Percentiles rank a stretch among this genome's conserved stretches.
Evolutionary conservation across 1,140 invertebrate species (phyloP).

Genomic region (Tetragonula clypearis): DNA sequence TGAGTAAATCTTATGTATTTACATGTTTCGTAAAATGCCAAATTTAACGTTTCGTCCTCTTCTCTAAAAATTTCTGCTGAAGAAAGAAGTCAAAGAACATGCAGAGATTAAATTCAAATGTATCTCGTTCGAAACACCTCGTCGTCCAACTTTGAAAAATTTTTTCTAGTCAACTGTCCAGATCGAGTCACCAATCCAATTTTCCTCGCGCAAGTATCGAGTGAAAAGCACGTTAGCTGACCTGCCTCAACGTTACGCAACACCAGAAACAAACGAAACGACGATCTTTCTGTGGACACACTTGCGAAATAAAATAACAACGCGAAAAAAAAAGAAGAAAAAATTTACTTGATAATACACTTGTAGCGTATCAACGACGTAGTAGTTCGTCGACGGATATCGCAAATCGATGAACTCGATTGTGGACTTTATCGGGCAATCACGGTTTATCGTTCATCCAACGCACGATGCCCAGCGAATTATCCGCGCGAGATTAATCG

Average conservation of each 20-base stretch:
- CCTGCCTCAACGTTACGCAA: neutral
- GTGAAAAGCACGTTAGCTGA: neutral
- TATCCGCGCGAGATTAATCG: neutral
- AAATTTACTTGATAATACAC: neutral
- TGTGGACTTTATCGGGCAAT: neutral
- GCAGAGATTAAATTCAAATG: too few relatives aligned
- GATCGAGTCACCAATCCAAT: neutral
- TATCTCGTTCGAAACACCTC: too few relatives aligned
- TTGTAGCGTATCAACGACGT: neutral
- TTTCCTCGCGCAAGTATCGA: neutral
- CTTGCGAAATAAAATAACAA: too few relatives aligned
- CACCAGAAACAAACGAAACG: neutral
- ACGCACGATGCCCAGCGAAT: neutral
- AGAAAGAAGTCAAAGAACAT: too few relatives aligned
- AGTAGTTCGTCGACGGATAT: neutral
- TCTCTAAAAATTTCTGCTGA: too few relatives aligned
- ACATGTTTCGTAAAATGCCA: too few relatives aligned
- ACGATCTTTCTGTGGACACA: too few relatives aligned
- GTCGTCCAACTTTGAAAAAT: too few relatives aligned
- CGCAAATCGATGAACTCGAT: slow-evolving; percentile 1
- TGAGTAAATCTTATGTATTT: too few relatives aligned
- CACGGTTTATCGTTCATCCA: too few relatives aligned
- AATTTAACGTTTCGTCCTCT: too few relatives aligned
- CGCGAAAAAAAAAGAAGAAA: neutral
- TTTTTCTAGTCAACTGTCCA: too few relatives aligned